Conservation (phyloP, 1,140 invertebrate species). For the Listronotus bonariensis region DNA sequence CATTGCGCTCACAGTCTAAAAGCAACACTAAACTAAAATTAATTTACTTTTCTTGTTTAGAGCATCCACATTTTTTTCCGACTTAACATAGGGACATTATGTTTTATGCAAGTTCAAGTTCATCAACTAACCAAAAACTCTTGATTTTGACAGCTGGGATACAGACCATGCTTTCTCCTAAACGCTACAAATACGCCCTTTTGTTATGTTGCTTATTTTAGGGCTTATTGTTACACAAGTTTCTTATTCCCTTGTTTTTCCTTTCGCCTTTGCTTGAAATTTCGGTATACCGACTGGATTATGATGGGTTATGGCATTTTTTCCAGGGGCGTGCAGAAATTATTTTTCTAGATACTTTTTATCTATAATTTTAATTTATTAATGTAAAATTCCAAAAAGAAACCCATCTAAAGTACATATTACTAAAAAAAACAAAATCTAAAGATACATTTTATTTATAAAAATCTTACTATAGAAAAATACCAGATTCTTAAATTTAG, state of each 20-base stretch:
- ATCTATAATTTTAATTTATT: no score
- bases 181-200: constrained; percentile 43
- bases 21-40: no score
- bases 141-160: constrained; percentile 34
- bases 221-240: constrained; percentile 29
- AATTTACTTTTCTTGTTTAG: no score
- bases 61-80: no score
- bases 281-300: constrained; percentile 1
- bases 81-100: not conserved
- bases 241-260: constrained; percentile 25
- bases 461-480: no score
- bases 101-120: constrained; percentile 15
- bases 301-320: constrained; percentile 1
- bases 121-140: constrained; percentile 19
- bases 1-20: no score
- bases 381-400: no score
- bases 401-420: no score
- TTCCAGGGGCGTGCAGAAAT: not conserved
- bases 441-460: no score
- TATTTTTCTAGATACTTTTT: no score
- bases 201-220: constrained; percentile 14
- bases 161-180: constrained; percentile 30
- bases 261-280: constrained; percentile 1
- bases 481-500: no score
- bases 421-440: no score